Base-by-base conservation (phyloP, 2,888 invertebrate species). In the Ophraella communa region DNA sequence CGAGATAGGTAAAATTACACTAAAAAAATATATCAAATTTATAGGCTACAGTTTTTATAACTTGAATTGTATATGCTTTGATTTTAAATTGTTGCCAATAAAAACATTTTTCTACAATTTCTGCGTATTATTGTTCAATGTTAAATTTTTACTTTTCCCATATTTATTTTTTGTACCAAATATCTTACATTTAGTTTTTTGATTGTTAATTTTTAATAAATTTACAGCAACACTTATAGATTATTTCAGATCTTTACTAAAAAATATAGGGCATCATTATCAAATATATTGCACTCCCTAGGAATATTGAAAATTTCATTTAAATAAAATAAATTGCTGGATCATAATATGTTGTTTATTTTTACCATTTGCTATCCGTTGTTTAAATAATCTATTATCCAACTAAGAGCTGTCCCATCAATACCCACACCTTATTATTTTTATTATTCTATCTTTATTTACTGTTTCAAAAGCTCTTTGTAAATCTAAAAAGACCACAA, bases 111-210 rank as follows among this genome's bases (percentile, higher is more conserved):
- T 47, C 21, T 47, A 47, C 45, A 8, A n/a, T 47, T n/a, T 47
- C 45, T 33, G 11, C 8, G 33, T 33, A 1, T 33, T 11, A 33
- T 33, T 11, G 11, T 11, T 10, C 21, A 21, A 47, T 21, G 1
- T 21, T 47, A 47, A 21, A 47, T 47, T 47, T 21, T 14, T 47
- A 21, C 8, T 23, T 47, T 47, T 23, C 45, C 21, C 21, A 47
- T 7, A 20, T 8, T 3, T 47, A 20, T 47, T 47, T 47, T 47
- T 47, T 47, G 21, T 8, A 23, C 45, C 20, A 3, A 21, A 20
- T 47, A 18, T 18, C 44, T 24, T 49, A 49, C 49, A 49, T 49
- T 49, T 49, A 14, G 49, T 49, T 49, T 49, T 49, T 14, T 49
- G 45, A 14, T 24, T 49, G n/a, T 49, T 49, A 24, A 49, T 49